A percentile compares a stretch with the other conserved stretches of the same genome.
Evolutionary conservation across 2,797 vertebrate species (phyloP).

Genomic region (Aphelocoma californica): DNA sequence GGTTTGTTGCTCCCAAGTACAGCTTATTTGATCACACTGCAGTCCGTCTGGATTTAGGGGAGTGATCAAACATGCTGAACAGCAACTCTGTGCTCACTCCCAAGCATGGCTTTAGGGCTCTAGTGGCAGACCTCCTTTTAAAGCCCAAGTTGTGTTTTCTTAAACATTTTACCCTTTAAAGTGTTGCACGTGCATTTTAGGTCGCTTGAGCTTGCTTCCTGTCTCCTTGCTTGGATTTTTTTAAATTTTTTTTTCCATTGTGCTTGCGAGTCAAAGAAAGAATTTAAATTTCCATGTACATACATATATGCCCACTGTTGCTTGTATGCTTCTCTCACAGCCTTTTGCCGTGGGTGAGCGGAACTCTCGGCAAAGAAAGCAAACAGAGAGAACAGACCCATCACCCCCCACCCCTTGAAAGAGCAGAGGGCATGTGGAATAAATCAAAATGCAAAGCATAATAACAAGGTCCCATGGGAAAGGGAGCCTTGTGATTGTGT

Average conservation of each 20-base stretch:
- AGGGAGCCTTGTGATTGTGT: slow-evolving; percentile 62
- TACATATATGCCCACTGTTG: background rate
- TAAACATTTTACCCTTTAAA: background rate
- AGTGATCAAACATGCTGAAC: background rate
- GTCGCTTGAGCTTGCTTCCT: background rate
- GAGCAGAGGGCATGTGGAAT: slow-evolving; percentile 75
- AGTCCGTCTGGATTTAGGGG: background rate
- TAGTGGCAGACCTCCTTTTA: background rate
- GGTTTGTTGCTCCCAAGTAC: background rate
- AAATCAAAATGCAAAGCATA: slow-evolving; percentile 71
- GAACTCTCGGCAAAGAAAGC: slow-evolving; percentile 59
- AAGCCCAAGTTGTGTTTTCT: background rate
- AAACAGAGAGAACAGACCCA: slow-evolving; percentile 69
- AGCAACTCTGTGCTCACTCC: background rate
- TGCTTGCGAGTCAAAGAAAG: background rate
- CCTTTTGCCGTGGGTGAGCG: background rate
- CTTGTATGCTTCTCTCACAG: background rate
- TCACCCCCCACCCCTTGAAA: slow-evolving; percentile 48
- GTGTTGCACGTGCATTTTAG: background rate
- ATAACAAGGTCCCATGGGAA: slow-evolving; percentile 65
- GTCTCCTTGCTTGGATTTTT: background rate
- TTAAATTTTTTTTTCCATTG: background rate
- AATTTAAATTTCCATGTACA: background rate
- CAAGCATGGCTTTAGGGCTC: background rate
- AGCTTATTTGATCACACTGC: background rate